A percentile compares a stretch with the other conserved stretches of the same genome.
These are phyloP conservation scores for Cyprinus carpio DNA, from an alignment of 2,113 vertebrate species.

Conservation along the genomic window DNA sequence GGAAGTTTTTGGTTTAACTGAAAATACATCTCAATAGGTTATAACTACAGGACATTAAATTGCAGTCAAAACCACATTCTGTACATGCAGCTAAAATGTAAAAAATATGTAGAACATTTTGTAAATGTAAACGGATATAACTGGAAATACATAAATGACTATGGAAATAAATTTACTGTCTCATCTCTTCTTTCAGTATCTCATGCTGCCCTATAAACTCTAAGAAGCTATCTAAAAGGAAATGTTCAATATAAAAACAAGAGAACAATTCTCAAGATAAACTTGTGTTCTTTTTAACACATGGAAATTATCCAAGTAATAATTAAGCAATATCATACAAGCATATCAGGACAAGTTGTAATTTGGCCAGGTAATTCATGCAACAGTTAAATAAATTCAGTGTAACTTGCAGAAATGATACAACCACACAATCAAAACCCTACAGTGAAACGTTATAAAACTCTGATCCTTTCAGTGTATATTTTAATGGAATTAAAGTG, in stretches of 20 bases:
- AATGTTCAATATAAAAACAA: neutral
- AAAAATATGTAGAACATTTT: neutral
- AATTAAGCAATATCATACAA: neutral
- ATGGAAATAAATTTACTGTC: neutral
- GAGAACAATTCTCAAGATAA: neutral
- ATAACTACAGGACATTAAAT: neutral
- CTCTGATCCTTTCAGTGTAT: neutral
- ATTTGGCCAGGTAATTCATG: neutral
- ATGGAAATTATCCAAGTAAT: neutral
- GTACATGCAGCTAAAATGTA: neutral
- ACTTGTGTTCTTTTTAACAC: neutral
- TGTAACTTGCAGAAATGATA: neutral
- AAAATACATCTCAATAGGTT: constrained; percentile 13
- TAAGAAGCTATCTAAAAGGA: neutral
- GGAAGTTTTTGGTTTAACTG: neutral
- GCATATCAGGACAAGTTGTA: neutral
- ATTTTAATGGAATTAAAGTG: neutral
- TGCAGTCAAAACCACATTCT: neutral
- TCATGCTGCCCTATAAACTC: neutral
- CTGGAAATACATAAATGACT: neutral
- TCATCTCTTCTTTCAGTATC: neutral
- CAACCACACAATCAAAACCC: neutral
- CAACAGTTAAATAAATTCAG: neutral
- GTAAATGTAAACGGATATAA: neutral
- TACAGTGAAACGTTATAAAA: neutral